Evolutionary conservation across 2,797 vertebrate species (phyloP).

Genomic region (Arrhamphus sclerolepis): DNA sequence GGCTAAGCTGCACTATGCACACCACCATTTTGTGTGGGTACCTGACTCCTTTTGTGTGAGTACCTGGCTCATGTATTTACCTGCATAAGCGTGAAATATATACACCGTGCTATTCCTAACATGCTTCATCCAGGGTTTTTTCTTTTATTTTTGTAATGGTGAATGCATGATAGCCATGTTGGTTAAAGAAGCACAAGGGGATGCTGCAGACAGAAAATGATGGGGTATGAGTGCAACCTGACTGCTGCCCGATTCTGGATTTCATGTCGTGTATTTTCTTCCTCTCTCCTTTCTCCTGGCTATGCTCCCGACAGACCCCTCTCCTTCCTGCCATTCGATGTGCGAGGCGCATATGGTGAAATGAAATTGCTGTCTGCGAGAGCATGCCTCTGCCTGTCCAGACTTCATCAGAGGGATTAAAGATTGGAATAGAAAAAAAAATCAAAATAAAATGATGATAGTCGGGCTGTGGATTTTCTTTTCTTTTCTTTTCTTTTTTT

Average conservation of each 20-base stretch:
- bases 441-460: conserved; percentile 93
- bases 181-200: conserved; percentile 41
- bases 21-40: conserved; percentile 85
- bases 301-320: conserved; percentile 92
- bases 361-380: conserved; percentile 98
- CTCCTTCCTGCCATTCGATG: conserved; percentile 89
- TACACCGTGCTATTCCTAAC: conserved; percentile 25
- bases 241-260: conserved; percentile 65
- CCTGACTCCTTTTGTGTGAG: conserved; percentile 76
- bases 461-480: conserved; percentile 69
- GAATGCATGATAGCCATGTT: conserved; percentile 21
- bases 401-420: conserved; percentile 99
- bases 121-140: conserved; percentile 9
- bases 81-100: conserved; percentile 56
- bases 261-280: conserved; percentile 71
- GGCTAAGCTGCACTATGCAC: conserved; percentile 62
- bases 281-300: conserved; percentile 84
- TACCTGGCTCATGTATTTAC: conserved; percentile 79
- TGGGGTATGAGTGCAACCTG: conserved; percentile 50
- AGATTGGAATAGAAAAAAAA: conserved; percentile 86
- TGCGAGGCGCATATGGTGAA: conserved; percentile 97
- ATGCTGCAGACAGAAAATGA: conserved; percentile 57
- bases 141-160: neutral
- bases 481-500: conserved; percentile 24
- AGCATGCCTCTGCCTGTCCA: conserved; percentile 99